Evolutionary conservation across 23 tunicate genomes (phyloP).

Genomic region (Styela clava): DNA sequence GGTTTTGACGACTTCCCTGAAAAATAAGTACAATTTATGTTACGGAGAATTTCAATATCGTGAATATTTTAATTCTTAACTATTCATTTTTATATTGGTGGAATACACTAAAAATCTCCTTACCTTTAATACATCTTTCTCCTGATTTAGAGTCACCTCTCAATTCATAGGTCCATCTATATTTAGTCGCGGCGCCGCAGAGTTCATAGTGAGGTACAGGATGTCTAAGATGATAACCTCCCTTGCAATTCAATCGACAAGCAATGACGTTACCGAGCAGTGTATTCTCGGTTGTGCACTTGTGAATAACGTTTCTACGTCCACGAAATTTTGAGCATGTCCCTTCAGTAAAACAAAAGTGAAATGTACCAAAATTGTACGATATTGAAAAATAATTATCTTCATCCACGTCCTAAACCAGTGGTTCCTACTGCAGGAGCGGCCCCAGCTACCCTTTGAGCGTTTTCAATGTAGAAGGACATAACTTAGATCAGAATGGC

Average conservation of each 20-base stretch:
- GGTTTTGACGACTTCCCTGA: constrained; percentile 22
- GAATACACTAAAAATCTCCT: too few species aligned
- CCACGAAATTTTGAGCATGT: constrained; percentile 11
- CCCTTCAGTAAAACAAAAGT: not conserved
- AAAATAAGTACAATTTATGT: constrained; percentile 6
- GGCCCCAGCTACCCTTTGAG: too few species aligned
- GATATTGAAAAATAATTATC: too few species aligned
- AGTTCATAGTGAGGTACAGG: constrained; percentile 53
- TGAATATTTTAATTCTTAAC: too few species aligned
- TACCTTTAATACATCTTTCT: constrained; percentile 52
- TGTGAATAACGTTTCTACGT: not conserved
- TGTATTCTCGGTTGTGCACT: constrained; percentile 6
- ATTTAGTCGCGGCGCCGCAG: constrained; percentile 65
- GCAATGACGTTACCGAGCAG: constrained; percentile 5
- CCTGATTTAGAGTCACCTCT: constrained; percentile 25
- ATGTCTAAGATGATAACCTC: constrained; percentile 19
- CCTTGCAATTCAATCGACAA: constrained; percentile 11
- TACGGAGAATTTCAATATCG: not conserved
- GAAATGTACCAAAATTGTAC: too few species aligned
- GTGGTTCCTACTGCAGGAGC: too few species aligned
- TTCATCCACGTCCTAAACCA: too few species aligned
- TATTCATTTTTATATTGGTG: too few species aligned
- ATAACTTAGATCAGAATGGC: too few species aligned
- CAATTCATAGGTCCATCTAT: constrained; percentile 64
- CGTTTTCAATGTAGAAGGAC: too few species aligned